These are phyloP conservation scores for Anguilla marmorata DNA, from an alignment of 2,797 vertebrate genomes.

Conservation along the genomic window DNA sequence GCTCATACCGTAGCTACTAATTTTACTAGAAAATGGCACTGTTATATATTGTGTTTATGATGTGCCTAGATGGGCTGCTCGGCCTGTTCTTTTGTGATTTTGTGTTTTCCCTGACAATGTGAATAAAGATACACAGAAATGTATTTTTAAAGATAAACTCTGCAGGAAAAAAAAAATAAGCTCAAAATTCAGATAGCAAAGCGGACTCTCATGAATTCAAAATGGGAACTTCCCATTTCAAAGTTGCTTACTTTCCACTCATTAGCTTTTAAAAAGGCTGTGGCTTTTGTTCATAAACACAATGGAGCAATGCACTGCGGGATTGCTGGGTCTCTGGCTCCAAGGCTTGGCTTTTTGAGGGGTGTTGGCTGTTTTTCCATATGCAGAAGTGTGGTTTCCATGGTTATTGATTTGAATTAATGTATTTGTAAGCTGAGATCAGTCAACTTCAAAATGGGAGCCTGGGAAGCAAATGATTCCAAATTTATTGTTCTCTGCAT, in stretches of 20 bases:
- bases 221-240: neutral
- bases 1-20: neutral
- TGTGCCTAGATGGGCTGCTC: neutral
- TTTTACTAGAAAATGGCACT: neutral
- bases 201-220: neutral
- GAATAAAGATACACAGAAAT: neutral
- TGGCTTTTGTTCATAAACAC: neutral
- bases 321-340: neutral
- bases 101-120: neutral
- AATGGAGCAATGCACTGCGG: neutral
- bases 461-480: neutral
- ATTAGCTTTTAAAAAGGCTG: neutral
- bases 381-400: neutral
- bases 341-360: neutral
- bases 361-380: neutral
- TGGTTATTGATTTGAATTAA: neutral
- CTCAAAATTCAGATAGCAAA: neutral
- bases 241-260: neutral
- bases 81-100: too few species aligned
- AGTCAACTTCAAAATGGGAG: neutral
- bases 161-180: neutral
- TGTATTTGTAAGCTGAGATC: neutral
- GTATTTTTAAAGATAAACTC: neutral
- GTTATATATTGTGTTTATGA: neutral
- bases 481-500: too few species aligned